A percentile compares a stretch with the other conserved stretches of the same genome.
Evolutionary conservation across 1,140 invertebrate species (phyloP).

Genomic region (Tetragonula clypearis): DNA sequence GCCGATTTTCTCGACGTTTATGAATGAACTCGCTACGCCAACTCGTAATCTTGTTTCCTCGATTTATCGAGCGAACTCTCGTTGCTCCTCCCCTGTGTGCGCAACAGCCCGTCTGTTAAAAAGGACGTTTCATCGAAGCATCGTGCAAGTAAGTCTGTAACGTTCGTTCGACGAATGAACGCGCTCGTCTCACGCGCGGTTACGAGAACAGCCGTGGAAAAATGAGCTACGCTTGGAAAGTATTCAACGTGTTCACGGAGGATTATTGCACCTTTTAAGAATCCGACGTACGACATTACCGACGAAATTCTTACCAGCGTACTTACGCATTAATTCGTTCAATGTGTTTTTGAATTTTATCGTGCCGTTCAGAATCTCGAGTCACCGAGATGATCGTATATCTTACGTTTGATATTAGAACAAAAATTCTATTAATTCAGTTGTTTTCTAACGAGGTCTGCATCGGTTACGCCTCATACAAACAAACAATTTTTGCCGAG

Average conservation of each 20-base stretch:
- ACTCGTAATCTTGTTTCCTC: constrained; percentile 31
- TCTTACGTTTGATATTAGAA: no score
- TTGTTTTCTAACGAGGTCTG: no score
- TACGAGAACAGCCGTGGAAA: not conserved
- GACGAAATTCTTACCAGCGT: no score
- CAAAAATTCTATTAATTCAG: not conserved
- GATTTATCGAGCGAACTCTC: constrained; percentile 17
- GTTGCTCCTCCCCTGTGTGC: not conserved
- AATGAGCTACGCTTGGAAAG: not conserved
- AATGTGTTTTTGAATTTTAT: no score
- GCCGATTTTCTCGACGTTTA: constrained; percentile 31
- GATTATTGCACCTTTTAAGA: no score
- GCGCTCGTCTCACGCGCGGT: not conserved
- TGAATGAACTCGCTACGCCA: constrained; percentile 13
- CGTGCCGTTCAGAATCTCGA: not conserved
- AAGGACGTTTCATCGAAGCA: not conserved
- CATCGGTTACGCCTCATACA: no score
- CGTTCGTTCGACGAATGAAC: not conserved
- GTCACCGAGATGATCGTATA: no score
- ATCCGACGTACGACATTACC: no score
- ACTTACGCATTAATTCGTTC: no score
- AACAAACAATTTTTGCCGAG: no score
- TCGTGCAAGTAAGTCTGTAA: not conserved
- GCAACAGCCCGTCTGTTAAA: not conserved
- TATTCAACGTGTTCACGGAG: not conserved